These are phyloP conservation scores for Callionymus lyra DNA, from an alignment of 2,113 vertebrate genomes.

Conservation along the genomic window DNA sequence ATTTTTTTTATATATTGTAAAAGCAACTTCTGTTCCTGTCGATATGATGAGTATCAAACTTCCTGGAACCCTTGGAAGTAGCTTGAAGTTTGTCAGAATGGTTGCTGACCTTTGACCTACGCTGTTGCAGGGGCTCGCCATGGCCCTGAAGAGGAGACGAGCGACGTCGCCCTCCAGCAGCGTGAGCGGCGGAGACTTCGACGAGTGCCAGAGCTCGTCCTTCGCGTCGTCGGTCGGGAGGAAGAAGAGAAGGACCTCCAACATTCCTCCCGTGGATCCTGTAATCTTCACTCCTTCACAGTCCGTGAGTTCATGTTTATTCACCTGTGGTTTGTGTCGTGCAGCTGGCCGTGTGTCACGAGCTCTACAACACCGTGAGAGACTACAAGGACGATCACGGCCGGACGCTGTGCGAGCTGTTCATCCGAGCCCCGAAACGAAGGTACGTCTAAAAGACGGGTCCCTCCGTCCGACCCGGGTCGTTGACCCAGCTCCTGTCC, in stretches of 20 bases:
- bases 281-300: conserved; percentile 79
- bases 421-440: conserved; percentile 93
- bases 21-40: too few species aligned
- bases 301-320: too few species aligned
- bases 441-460: conserved; percentile 63
- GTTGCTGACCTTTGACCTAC: not conserved
- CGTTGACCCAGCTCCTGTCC: too few species aligned
- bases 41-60: too few species aligned
- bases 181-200: conserved; percentile 92
- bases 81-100: too few species aligned
- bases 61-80: too few species aligned
- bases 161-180: conserved; percentile 95
- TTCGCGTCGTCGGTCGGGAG: conserved; percentile 79
- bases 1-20: too few species aligned
- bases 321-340: conserved; percentile 17
- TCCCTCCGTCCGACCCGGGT: too few species aligned
- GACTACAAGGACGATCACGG: conserved; percentile 98
- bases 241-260: conserved; percentile 88
- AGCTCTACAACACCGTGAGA: conserved; percentile 93
- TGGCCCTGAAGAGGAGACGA: conserved; percentile 96
- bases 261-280: conserved; percentile 93
- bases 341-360: conserved; percentile 97
- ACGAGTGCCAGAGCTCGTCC: conserved; percentile 84
- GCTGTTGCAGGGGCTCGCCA: conserved; percentile 48
- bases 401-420: conserved; percentile 92